These are phyloP conservation scores for Octomys mimax DNA, from an alignment of 2,797 vertebrate genomes.

Conservation along the genomic window DNA sequence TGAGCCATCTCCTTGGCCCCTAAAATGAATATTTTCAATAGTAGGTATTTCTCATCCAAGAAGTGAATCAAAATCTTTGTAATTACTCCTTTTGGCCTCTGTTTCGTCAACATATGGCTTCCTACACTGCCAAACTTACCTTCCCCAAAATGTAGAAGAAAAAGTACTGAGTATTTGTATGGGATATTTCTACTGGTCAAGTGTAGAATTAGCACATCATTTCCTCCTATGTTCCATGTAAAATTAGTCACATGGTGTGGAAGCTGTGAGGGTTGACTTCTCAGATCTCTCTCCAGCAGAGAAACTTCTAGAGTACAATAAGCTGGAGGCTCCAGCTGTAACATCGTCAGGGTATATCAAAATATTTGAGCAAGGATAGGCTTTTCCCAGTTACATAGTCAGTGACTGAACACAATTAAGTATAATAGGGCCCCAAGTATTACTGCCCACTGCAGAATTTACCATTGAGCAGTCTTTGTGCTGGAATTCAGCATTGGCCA, in stretches of 20 bases:
- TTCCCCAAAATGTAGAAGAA: neutral
- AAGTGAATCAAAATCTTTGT: slow-evolving; percentile 45
- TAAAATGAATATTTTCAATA: slow-evolving; percentile 37
- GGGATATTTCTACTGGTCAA: neutral
- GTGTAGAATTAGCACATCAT: neutral
- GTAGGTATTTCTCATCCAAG: slow-evolving; percentile 18
- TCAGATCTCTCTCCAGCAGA: neutral
- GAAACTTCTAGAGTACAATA: neutral
- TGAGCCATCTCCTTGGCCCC: too few species aligned
- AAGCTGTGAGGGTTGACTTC: neutral
- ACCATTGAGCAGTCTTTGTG: neutral
- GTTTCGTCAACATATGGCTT: slow-evolving; percentile 34
- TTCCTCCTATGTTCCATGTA: neutral
- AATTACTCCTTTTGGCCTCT: slow-evolving; percentile 26
- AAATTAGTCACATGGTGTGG: neutral
- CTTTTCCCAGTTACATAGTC: neutral
- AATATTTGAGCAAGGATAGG: neutral
- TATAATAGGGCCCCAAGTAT: neutral
- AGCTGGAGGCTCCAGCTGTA: neutral
- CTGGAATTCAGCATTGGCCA: neutral
- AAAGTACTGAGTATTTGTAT: neutral
- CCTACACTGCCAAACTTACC: neutral
- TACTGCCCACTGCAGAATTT: neutral
- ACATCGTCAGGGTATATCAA: neutral
- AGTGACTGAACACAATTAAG: neutral